phyloP scores from a whole-genome alignment of 2,888 invertebrate genomes.

The Lissocephala sabroskyi region DNA sequence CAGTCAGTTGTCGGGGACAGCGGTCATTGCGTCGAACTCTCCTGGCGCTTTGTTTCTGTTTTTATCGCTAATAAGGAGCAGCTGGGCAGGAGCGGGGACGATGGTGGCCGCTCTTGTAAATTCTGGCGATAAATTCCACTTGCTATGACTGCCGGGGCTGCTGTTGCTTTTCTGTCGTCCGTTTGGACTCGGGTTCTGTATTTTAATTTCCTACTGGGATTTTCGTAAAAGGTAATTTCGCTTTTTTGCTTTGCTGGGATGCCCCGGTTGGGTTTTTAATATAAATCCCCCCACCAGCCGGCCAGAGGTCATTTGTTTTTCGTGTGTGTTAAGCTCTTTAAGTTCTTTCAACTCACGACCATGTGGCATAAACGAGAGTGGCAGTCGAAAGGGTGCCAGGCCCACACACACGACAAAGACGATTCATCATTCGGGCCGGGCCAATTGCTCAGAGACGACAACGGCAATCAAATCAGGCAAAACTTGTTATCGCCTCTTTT shows the following conservation, averaged over 20 bases:
- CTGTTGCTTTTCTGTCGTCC: constrained; percentile 13
- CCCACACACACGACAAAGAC: too few species aligned
- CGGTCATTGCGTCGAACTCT: constrained; percentile 8
- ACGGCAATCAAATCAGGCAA: constrained; percentile 59
- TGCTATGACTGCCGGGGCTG: constrained; percentile 7
- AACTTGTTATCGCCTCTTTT: constrained; percentile 62
- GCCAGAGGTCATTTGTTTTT: constrained; percentile 43
- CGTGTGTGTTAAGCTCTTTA: constrained; percentile 55
- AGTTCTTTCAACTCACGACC: constrained; percentile 51
- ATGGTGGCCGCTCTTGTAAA: constrained; percentile 29
- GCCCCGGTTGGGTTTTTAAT: constrained; percentile 2
- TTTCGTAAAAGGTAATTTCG: constrained; percentile 49
- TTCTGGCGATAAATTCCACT: constrained; percentile 49
- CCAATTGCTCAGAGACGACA: constrained; percentile 53
- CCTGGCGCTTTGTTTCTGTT: background rate
- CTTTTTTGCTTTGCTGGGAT: constrained; percentile 6
- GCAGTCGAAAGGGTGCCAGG: too few species aligned
- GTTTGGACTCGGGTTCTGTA: constrained; percentile 53
- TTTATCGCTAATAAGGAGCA: constrained; percentile 38
- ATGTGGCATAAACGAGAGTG: too few species aligned
- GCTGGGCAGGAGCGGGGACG: too few species aligned
- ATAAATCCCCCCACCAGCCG: too few species aligned
- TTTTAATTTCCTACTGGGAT: constrained; percentile 65
- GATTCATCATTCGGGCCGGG: background rate
- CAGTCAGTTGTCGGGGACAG: background rate